Evolutionary conservation across 2,888 invertebrate genomes (phyloP).

Genomic region (Netelia melanura): DNA sequence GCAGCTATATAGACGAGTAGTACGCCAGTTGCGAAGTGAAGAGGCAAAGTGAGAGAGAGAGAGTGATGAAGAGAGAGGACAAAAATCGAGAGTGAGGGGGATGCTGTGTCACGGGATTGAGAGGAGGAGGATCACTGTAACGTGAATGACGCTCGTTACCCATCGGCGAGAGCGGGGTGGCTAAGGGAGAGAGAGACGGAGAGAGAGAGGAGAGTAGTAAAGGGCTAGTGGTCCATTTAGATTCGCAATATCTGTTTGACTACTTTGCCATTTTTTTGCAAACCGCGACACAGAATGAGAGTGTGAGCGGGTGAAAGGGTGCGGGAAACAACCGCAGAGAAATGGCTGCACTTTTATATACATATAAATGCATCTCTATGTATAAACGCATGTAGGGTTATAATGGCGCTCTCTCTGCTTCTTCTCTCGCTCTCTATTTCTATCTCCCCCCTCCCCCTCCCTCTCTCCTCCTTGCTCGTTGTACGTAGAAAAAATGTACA

Average conservation of each 20-base stretch:
- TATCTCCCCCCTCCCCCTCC: no score
- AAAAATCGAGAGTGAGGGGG: neutral
- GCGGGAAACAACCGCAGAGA: constrained; percentile 19
- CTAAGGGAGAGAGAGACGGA: no score
- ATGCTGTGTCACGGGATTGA: constrained; percentile 15
- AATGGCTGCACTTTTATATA: neutral
- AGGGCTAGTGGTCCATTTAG: constrained; percentile 42
- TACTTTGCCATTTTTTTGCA: constrained; percentile 57
- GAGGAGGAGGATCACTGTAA: neutral
- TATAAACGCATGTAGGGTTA: neutral
- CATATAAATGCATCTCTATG: neutral
- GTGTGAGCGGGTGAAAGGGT: constrained; percentile 4
- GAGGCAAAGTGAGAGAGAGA: constrained; percentile 31
- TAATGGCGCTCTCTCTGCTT: neutral
- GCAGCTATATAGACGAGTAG: constrained; percentile 40
- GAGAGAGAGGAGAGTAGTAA: neutral
- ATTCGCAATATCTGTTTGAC: constrained; percentile 57
- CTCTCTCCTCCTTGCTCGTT: neutral
- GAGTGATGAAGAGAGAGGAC: neutral
- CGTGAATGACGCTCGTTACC: constrained; percentile 62
- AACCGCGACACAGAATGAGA: neutral
- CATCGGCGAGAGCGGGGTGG: constrained; percentile 25
- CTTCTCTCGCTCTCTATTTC: neutral
- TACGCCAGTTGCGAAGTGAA: constrained; percentile 48
- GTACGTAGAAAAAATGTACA: neutral